Evolutionary conservation across 2,888 invertebrate species (phyloP).

Genomic region (Stenolophus ochropezus): DNA sequence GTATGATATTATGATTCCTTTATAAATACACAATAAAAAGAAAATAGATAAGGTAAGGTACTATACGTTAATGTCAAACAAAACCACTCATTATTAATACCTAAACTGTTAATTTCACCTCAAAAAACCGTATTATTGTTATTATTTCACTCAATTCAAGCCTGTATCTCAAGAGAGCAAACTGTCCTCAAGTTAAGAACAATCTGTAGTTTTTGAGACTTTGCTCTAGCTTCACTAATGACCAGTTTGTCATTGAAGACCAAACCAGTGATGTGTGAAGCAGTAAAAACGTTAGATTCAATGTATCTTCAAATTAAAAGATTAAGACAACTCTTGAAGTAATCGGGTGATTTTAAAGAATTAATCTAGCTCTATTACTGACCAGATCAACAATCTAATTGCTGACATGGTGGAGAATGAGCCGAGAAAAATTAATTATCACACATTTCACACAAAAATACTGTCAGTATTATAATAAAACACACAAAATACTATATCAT

Average conservation of each 20-base stretch:
- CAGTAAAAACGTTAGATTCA: neutral
- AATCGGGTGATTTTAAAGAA: neutral
- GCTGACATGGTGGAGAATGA: neutral
- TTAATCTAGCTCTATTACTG: neutral
- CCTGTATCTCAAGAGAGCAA: too few relatives aligned
- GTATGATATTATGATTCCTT: too few relatives aligned
- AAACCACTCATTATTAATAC: too few relatives aligned
- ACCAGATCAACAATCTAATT: neutral
- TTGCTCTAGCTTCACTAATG: conserved; percentile 2
- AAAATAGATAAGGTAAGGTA: too few relatives aligned
- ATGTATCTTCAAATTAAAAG: neutral
- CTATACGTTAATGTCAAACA: too few relatives aligned
- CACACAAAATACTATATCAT: neutral
- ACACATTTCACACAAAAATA: neutral
- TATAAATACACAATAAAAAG: too few relatives aligned
- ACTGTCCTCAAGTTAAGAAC: too few relatives aligned
- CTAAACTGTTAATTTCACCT: too few relatives aligned
- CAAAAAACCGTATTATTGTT: too few relatives aligned
- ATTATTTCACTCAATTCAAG: too few relatives aligned
- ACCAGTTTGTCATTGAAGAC: neutral
- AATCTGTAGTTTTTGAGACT: neutral
- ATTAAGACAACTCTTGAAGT: neutral
- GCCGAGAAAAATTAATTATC: neutral
- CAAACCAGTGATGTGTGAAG: neutral
- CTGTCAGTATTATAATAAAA: neutral